These are phyloP conservation scores for Paramormyrops kingsleyae DNA, from an alignment of 2,113 vertebrate genomes.

Conservation along the genomic window DNA sequence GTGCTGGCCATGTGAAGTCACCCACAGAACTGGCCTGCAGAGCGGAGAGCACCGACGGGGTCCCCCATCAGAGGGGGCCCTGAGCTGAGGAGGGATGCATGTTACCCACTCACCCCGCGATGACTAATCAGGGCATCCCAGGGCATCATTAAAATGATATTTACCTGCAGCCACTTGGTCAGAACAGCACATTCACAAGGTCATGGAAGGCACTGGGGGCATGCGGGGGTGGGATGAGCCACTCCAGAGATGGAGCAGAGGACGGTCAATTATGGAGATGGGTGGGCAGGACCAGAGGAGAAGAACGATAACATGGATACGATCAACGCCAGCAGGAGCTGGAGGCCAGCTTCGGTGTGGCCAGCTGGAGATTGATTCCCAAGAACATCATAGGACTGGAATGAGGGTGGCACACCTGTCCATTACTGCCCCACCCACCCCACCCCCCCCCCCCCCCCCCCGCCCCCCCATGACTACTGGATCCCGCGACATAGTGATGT, in stretches of 20 bases:
- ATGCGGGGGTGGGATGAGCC: neutral
- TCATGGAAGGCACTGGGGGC: neutral
- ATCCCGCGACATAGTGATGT: neutral
- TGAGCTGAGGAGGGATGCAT: conserved; percentile 50
- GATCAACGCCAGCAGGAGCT: neutral
- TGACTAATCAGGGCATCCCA: neutral
- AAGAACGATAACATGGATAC: neutral
- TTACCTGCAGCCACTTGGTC: neutral
- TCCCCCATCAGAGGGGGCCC: conserved; percentile 59
- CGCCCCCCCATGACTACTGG: neutral
- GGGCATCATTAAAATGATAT: neutral
- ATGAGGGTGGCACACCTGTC: neutral
- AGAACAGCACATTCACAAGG: neutral
- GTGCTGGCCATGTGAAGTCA: conserved; percentile 61
- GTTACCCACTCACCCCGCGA: neutral
- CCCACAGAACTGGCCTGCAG: conserved; percentile 70
- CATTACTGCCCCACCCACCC: neutral
- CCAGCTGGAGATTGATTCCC: neutral
- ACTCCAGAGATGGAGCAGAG: neutral
- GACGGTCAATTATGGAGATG: neutral
- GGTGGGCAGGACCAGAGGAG: neutral
- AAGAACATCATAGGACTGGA: neutral
- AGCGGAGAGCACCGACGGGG: conserved; percentile 51
- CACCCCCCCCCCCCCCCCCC: no score
- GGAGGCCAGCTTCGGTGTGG: neutral